These are phyloP conservation scores for Planiliza haematocheilus DNA, from an alignment of 2,113 vertebrate species.

Conservation along the genomic window DNA sequence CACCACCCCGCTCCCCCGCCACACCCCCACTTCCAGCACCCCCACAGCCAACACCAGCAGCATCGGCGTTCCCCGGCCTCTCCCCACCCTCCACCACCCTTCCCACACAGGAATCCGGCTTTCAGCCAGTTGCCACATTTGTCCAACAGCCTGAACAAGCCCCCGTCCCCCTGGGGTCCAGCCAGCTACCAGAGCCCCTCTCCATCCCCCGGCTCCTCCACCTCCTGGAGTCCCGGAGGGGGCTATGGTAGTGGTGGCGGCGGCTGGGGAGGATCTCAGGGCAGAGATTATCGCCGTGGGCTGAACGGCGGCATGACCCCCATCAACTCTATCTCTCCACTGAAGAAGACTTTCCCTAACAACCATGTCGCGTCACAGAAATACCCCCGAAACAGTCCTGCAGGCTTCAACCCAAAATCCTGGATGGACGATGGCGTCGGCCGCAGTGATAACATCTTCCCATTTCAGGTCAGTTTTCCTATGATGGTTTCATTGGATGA, in stretches of 20 bases:
- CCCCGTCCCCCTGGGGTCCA: constrained; percentile 96
- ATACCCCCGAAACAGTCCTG: constrained; percentile 93
- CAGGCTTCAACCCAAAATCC: constrained; percentile 95
- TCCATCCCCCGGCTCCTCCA: constrained; percentile 92
- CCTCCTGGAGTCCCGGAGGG: constrained; percentile 96
- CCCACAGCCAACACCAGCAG: constrained; percentile 98
- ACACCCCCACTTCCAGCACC: constrained; percentile 97
- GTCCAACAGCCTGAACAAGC: constrained; percentile 98
- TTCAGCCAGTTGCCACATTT: constrained; percentile 98
- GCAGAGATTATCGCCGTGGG: constrained; percentile 95
- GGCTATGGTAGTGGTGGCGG: constrained; percentile 90
- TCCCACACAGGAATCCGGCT: constrained; percentile 95
- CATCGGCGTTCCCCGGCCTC: constrained; percentile 97
- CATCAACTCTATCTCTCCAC: constrained; percentile 97
- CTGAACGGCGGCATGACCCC: constrained; percentile 96
- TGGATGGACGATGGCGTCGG: constrained; percentile 98
- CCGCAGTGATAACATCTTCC: constrained; percentile 97
- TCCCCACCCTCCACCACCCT: constrained; percentile 94
- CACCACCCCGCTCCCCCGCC: constrained; percentile 95
- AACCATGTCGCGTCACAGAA: constrained; percentile 98
- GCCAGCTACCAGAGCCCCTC: constrained; percentile 97
- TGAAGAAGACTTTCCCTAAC: constrained; percentile 99
- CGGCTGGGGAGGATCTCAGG: constrained; percentile 97
- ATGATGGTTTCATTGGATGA: neutral
- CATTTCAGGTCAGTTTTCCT: constrained; percentile 92